Base-by-base conservation (phyloP, 2,797 vertebrate species). In the Mus spretus region DNA sequence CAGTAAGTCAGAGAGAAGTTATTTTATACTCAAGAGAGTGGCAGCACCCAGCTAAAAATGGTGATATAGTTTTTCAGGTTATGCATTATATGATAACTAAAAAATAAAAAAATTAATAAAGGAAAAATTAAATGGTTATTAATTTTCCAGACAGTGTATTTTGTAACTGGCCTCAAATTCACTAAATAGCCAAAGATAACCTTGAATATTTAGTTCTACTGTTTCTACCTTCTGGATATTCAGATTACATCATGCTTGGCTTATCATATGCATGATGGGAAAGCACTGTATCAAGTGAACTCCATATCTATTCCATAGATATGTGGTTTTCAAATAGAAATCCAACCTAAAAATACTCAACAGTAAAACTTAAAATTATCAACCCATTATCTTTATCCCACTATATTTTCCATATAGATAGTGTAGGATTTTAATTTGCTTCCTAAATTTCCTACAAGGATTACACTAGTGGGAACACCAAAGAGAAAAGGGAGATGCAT, bases 261-360 rank as follows among this genome's bases (percentile, higher is more conserved):
- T 19, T 72, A 28, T 74, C 4, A 55, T 37, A 55, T 26, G 10
- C 14, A 74, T 31, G 9, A 0, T 44, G 17, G 15, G 15, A 57
- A 88, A 88, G 10, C 53, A 59, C 15, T 86, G 63, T 75, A 34
- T 28, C n/a, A 75, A 44, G 15, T 75, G 24, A 55, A 24, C 26
- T 7, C 5, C 28, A 50, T 47, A 28, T n/a, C 34, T 26, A 72
- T 12, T 20, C 13, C 65, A n/a, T 37, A 24, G 37, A 26, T 20
- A 53, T 77, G n/a, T 13, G 34, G 8, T 1, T 93, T 89, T 78
- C 4, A 22, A 93, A 95, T 61, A 34, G n/a, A 61, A 91, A 67
- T 77, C 57, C 22, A 95, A 61, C 90, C 70, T 55, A 86, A 72
- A 87, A 31, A 57, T 28, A 89, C 79, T 91, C 80, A 91, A 7